phyloP scores from a whole-genome alignment of 2,888 invertebrate species.

The Osedax frankpressi region DNA sequence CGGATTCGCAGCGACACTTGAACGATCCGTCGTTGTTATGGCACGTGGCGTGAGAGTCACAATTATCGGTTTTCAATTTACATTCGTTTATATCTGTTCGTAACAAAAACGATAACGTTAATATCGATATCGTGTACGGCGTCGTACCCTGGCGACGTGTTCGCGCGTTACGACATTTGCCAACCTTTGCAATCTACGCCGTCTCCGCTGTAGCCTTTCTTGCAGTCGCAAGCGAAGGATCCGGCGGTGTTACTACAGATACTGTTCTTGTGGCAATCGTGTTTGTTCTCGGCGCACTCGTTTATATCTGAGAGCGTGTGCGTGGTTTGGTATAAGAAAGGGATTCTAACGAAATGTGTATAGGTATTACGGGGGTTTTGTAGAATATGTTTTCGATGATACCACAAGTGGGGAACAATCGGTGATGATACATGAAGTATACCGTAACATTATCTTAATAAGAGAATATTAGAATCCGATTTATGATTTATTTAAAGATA shows the following conservation, averaged over 20 bases:
- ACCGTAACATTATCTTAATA: no score
- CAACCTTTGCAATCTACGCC: conserved; percentile 2
- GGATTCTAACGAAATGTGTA: no score
- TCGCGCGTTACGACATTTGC: background rate
- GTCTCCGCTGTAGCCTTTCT: conserved; percentile 9
- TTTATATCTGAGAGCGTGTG: conserved; percentile 24
- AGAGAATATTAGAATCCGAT: no score
- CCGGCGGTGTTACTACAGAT: conserved; percentile 12
- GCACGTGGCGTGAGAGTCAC: background rate
- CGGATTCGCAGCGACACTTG: background rate
- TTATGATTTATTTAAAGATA: no score
- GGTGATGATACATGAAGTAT: no score
- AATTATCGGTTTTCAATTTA: background rate
- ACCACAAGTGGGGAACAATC: no score
- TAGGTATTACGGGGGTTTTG: no score
- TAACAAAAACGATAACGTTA: no score
- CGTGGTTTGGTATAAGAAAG: no score
- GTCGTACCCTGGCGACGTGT: background rate
- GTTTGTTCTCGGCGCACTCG: conserved; percentile 15
- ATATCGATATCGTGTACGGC: background rate
- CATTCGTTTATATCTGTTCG: background rate
- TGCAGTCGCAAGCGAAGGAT: conserved; percentile 11
- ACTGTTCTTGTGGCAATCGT: background rate
- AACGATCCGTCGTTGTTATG: background rate
- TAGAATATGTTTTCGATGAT: no score